Base-by-base conservation (phyloP, 2,888 invertebrate genomes). In the Lycaena phlaeas region DNA sequence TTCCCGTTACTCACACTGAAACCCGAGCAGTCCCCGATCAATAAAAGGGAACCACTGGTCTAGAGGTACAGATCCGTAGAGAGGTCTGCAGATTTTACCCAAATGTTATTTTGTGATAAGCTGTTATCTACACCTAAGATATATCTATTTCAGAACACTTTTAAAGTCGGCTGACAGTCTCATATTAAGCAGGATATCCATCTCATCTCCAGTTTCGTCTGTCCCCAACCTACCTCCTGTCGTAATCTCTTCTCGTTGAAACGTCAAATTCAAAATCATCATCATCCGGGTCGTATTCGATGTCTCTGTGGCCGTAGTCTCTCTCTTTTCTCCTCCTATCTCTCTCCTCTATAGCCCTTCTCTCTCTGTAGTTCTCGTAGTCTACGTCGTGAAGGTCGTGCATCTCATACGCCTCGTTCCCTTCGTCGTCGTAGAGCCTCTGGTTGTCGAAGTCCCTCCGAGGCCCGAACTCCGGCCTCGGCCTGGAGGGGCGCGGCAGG, bases 321-420 rank as follows among this genome's bases (percentile, higher is more conserved):
- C 49, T 57, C 12, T 56, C 57, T 25, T 59, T 60, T 34, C 64
- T 63, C 37, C 60, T 54, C 14, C 53, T 49, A 6, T 64, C 68
- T 45, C 75, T 73, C 40, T 74, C 51, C 30, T 61, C 59, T 17
- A 66, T 12, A 49, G 77, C 60, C 46, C 65, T 81, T 55, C 53
- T 77, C 58, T 88, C 88, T 25, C 79, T 78, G 45, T 86, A 87
- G 26, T 81, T 82, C 40, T 81, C 79, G 41, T 69, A 78, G 31
- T 84, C 82, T 0, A 82, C 79, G 4, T 79, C 79, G 25, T 69
- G 65, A 0, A 84, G 58, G 41, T 84, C 81, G 14, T 78, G 81
- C 78, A 81, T 79, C 48, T 79, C 77, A 17, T 62, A 66, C 42
- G 67, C 61, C 27, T 87, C 86, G n/a, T 65, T 70, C 15, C 70